Evolutionary conservation across 2,113 vertebrate genomes (phyloP).

Genomic region (Ivindomyrus marchei): DNA sequence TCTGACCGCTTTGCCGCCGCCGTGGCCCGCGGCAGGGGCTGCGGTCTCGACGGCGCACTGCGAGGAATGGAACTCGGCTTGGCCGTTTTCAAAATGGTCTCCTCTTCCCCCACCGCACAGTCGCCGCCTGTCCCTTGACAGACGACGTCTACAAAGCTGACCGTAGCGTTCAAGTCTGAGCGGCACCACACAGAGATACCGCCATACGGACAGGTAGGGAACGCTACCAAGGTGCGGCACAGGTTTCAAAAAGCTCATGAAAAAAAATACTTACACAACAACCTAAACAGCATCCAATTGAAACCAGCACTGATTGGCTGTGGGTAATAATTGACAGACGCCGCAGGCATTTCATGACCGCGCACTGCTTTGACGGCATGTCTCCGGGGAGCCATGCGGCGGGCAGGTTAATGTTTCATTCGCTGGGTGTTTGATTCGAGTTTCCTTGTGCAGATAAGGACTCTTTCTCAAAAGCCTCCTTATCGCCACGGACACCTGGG

Average conservation of each 20-base stretch:
- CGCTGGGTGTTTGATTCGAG: background rate
- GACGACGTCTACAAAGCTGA: background rate
- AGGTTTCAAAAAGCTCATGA: background rate
- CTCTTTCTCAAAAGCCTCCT: background rate
- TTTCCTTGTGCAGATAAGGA: background rate
- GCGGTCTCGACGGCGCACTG: background rate
- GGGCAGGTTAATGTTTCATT: constrained; percentile 11
- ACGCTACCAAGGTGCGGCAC: background rate
- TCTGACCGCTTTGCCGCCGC: background rate
- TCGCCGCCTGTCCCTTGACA: background rate
- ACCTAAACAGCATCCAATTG: background rate
- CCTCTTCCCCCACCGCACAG: background rate
- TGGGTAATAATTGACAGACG: constrained; percentile 9
- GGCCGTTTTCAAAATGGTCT: background rate
- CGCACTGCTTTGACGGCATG: background rate
- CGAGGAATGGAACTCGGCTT: background rate
- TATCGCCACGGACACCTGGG: background rate
- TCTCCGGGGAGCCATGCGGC: background rate
- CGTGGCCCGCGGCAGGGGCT: background rate
- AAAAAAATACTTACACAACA: background rate
- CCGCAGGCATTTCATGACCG: background rate
- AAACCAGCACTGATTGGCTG: background rate
- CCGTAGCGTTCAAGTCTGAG: background rate
- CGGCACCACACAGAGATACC: background rate
- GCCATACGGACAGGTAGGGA: background rate